These are phyloP conservation scores for Aegithalos caudatus DNA, from an alignment of 2,113 vertebrate genomes.

Conservation along the genomic window DNA sequence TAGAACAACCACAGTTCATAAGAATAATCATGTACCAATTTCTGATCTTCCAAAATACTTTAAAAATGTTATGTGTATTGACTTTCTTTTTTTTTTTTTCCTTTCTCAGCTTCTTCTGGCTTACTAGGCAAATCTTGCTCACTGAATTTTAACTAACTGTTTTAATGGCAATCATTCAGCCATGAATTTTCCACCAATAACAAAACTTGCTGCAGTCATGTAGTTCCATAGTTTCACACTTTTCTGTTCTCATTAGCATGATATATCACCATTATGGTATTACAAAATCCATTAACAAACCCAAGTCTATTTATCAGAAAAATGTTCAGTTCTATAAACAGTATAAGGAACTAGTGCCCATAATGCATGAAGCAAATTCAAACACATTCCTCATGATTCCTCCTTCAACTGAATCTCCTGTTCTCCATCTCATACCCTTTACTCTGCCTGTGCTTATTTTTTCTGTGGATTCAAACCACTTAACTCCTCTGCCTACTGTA, in stretches of 20 bases:
- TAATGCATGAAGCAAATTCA: background rate
- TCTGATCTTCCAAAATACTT: background rate
- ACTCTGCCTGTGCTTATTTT: background rate
- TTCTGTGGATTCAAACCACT: background rate
- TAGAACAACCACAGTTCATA: background rate
- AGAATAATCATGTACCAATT: background rate
- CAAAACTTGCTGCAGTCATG: background rate
- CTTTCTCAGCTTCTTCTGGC: background rate
- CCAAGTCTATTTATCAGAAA: background rate
- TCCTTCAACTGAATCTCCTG: background rate
- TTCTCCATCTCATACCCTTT: background rate
- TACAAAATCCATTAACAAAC: background rate
- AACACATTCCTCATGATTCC: background rate
- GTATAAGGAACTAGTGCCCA: background rate
- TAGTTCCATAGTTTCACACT: background rate
- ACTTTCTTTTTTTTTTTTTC: background rate
- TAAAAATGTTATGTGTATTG: slow-evolving; percentile 10
- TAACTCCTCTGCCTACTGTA: background rate
- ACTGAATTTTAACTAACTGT: background rate
- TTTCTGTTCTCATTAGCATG: background rate
- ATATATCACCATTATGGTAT: background rate
- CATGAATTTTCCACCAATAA: background rate
- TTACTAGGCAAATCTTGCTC: slow-evolving; percentile 12
- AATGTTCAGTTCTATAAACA: background rate
- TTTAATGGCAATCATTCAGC: background rate